Conservation (phyloP, 2,888 invertebrate species). For the Andrena minutula region DNA sequence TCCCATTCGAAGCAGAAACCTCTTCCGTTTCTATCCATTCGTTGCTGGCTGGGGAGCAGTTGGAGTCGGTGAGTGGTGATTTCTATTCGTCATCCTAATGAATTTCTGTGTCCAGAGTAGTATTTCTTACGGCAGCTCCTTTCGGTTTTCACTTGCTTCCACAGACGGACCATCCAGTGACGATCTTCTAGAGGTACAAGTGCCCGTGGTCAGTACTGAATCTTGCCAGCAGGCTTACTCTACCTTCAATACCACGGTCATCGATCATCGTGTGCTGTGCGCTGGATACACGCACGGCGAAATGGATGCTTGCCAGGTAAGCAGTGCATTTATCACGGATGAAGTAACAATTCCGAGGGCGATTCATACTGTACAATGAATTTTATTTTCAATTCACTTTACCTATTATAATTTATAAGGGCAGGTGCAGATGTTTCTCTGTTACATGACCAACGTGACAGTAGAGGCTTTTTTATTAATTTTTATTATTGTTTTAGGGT, state of each 20-base stretch:
- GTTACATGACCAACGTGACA: neutral
- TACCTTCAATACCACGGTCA: slow-evolving; percentile 86
- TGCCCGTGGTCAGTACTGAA: slow-evolving; percentile 89
- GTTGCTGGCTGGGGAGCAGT: slow-evolving; percentile 94
- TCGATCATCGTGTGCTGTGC: slow-evolving; percentile 89
- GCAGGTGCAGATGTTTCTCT: neutral
- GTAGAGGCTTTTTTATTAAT: neutral
- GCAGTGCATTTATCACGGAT: neutral
- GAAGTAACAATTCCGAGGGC: neutral
- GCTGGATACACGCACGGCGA: slow-evolving; percentile 89
- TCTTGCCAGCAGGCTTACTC: slow-evolving; percentile 88
- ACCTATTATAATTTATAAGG: no score
- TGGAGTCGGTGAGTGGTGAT: slow-evolving; percentile 88
- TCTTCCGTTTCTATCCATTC: slow-evolving; percentile 88
- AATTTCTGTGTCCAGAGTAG: neutral
- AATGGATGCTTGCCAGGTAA: slow-evolving; percentile 90
- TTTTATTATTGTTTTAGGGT: slow-evolving; percentile 81
- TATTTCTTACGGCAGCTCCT: no score
- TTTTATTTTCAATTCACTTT: no score
- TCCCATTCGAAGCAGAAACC: slow-evolving; percentile 86
- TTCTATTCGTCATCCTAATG: neutral
- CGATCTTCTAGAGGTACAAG: slow-evolving; percentile 89
- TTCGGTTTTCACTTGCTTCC: neutral
- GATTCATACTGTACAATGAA: neutral
- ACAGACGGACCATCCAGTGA: slow-evolving; percentile 90